Conservation (phyloP, 2,113 vertebrate species). For the Callipepla squamata region DNA sequence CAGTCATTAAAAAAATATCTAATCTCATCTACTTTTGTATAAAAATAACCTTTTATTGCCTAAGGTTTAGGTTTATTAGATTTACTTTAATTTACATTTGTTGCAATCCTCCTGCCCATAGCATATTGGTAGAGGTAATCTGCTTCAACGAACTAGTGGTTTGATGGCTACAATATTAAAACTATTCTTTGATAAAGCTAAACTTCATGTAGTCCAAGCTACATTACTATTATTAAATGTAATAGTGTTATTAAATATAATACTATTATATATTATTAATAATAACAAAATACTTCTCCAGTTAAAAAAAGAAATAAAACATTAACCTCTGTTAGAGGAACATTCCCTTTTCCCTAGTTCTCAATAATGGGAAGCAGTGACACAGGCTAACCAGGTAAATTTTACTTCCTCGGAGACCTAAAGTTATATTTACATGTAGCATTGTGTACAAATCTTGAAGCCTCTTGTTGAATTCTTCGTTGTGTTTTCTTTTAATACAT, state of each 20-base stretch:
- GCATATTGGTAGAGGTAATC: not conserved
- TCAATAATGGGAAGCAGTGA: not conserved
- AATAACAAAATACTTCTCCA: not conserved
- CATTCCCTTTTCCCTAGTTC: not conserved
- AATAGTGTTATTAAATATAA: no score
- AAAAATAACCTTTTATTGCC: not conserved
- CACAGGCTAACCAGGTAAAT: not conserved
- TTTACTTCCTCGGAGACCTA: not conserved
- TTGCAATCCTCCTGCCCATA: not conserved
- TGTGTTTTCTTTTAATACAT: rapidly evolving
- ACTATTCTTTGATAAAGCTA: not conserved
- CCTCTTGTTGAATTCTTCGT: not conserved
- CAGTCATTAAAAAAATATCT: not conserved
- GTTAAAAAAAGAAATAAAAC: not conserved
- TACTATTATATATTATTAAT: no score
- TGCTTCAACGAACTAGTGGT: not conserved
- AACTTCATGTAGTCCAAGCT: not conserved
- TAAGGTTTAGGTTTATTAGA: not conserved
- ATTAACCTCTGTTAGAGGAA: not conserved
- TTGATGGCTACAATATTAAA: not conserved
- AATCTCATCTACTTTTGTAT: not conserved
- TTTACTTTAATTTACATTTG: not conserved
- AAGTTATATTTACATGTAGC: not conserved
- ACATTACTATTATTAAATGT: no score
- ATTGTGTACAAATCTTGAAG: not conserved